A percentile compares a stretch with the other conserved stretches of the same genome.
phyloP scores from a whole-genome alignment of 2,113 vertebrate genomes.

The Alexandromys fortis region DNA sequence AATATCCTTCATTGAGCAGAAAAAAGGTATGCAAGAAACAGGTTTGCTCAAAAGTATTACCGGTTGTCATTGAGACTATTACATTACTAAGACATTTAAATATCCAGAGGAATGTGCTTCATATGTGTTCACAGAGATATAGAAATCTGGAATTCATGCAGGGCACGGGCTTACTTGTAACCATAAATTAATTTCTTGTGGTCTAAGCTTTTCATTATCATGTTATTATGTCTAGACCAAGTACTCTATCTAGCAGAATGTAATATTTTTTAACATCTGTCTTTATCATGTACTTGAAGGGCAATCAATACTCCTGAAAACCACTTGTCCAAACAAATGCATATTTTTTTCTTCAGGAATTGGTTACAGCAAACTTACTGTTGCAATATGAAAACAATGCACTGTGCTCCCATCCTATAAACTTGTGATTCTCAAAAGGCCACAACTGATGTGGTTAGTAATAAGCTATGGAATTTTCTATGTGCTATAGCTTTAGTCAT shows the following conservation, averaged over 20 bases:
- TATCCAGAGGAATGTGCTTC: neutral
- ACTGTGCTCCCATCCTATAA: neutral
- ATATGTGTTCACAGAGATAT: neutral
- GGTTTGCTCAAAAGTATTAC: neutral
- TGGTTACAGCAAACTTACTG: neutral
- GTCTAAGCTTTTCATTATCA: neutral
- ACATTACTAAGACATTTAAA: neutral
- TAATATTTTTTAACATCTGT: neutral
- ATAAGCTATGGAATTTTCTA: neutral
- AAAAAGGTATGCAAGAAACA: neutral
- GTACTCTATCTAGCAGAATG: neutral
- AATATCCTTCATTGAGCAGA: neutral
- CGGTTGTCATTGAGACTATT: neutral
- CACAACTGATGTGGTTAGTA: neutral
- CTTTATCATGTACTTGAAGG: neutral
- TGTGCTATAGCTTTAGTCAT: neutral
- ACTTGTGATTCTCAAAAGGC: fast-evolving
- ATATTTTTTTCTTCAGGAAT: neutral
- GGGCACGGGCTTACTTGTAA: neutral
- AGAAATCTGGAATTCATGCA: neutral
- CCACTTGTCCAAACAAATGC: neutral
- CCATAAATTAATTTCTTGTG: neutral
- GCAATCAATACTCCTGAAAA: neutral
- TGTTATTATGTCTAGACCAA: neutral
- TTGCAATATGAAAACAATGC: neutral